Base-by-base conservation (phyloP, 2,888 invertebrate species). In the Schizaphis graminum region DNA sequence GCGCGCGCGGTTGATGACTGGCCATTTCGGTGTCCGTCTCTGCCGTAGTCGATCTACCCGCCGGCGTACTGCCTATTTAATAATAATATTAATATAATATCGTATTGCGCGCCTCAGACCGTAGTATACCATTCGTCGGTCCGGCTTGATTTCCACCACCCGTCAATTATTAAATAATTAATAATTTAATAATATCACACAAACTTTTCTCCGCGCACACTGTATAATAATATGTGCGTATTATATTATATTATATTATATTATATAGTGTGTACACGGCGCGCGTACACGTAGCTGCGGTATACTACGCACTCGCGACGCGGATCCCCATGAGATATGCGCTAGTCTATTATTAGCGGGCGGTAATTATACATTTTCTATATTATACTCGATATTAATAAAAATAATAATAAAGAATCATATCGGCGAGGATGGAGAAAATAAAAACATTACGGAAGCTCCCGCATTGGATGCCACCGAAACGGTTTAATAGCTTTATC, bases 81-180 rank as follows among this genome's bases (percentile, higher is more conserved):
- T 35, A 35, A 67, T n/a, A 67, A n/a, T n/a, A n/a, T n/a, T 67
- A 67, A n/a, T n/a, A 2, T 77, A 77, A 77, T 77, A 35, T 77
- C 10, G 21, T 35, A 35, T 35, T 77, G 47, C 47, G 24, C 77
- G 53, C 24, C 21, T 24, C 57, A 13, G 56, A 2, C 67, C 49
- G 87, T 49, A n/a, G 87, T 49, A n/a, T 67, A 35, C 47, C 67
- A 24, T 49, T 67, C 41, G 28, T 41, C 28, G n/a, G n/a, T 21
- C n/a, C 21, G 77, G 35, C 77, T 77, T 77, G 5, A 77, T 77
- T 77, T 77, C 47, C 49, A n/a, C n/a, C 61, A 49, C n/a, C 57
- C 91, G 57, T 86, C 86, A 57, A 41, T 28, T 86, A 47, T 92
- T 92, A 87, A 61, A 87, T 92, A 92, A 87, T 61, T 92, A 92